phyloP scores from a whole-genome alignment of 2,113 vertebrate genomes.

The Pelodiscus sinensis region DNA sequence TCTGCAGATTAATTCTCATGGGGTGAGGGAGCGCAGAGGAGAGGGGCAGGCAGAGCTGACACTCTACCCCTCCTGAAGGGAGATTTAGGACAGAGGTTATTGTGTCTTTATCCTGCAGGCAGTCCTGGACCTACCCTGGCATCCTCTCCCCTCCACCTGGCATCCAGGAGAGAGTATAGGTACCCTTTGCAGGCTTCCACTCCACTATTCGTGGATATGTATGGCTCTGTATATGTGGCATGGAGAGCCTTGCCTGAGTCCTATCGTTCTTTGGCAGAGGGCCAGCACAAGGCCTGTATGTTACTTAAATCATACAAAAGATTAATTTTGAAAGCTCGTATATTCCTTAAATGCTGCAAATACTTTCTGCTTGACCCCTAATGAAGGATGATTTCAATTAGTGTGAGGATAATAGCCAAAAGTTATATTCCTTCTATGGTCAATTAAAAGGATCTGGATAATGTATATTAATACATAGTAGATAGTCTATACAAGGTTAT shows the following conservation, averaged over 20 bases:
- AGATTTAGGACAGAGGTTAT: too few species aligned
- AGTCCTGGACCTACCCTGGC: too few species aligned
- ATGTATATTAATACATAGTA: neutral
- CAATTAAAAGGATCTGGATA: conserved; percentile 25
- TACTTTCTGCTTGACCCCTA: conserved; percentile 35
- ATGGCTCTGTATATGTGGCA: neutral
- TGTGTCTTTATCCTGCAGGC: too few species aligned
- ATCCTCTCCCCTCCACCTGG: too few species aligned
- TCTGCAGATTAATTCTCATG: too few species aligned
- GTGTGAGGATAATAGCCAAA: neutral
- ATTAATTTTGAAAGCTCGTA: neutral
- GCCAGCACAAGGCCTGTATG: neutral
- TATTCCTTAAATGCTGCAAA: neutral
- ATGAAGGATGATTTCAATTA: conserved; percentile 21
- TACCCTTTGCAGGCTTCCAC: too few species aligned
- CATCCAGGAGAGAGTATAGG: too few species aligned
- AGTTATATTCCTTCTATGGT: neutral
- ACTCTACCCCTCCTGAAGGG: too few species aligned
- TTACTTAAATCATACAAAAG: conserved; percentile 35
- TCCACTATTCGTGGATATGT: too few species aligned
- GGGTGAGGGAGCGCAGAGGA: too few species aligned
- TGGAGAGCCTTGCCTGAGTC: conserved; percentile 33
- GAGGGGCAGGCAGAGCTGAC: too few species aligned
- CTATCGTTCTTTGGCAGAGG: neutral
- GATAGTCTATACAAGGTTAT: neutral